phyloP scores from a whole-genome alignment of 2,113 vertebrate genomes.

The Columba janthina region DNA sequence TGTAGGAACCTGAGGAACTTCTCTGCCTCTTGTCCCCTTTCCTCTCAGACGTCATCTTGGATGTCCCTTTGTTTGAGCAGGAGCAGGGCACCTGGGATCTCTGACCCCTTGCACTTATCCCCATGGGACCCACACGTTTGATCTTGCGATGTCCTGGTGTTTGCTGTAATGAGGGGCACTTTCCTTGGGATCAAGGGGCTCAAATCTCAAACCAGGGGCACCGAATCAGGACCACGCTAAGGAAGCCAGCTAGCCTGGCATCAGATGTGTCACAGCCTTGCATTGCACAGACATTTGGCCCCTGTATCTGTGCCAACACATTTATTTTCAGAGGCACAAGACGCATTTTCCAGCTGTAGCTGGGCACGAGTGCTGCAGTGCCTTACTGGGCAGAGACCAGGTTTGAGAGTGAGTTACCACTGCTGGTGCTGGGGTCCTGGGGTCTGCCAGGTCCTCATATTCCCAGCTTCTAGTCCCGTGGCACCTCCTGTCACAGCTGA shows the following conservation, averaged over 20 bases:
- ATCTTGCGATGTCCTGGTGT: neutral
- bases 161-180: neutral
- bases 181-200: rapidly evolving
- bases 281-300: neutral
- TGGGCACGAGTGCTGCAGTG: rapidly evolving
- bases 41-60: neutral
- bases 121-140: rapidly evolving
- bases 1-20: neutral
- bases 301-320: neutral
- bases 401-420: neutral
- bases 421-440: neutral
- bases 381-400: neutral
- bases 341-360: neutral
- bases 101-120: neutral
- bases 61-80: neutral
- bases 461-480: neutral
- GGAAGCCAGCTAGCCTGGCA: neutral
- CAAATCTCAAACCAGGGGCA: neutral
- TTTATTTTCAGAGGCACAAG: neutral
- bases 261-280: neutral
- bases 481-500: neutral
- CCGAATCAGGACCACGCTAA: neutral
- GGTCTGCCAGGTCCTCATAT: neutral
- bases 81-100: neutral
- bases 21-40: neutral